phyloP scores from a whole-genome alignment of 1,140 invertebrate genomes.

The Meteorus sp. region DNA sequence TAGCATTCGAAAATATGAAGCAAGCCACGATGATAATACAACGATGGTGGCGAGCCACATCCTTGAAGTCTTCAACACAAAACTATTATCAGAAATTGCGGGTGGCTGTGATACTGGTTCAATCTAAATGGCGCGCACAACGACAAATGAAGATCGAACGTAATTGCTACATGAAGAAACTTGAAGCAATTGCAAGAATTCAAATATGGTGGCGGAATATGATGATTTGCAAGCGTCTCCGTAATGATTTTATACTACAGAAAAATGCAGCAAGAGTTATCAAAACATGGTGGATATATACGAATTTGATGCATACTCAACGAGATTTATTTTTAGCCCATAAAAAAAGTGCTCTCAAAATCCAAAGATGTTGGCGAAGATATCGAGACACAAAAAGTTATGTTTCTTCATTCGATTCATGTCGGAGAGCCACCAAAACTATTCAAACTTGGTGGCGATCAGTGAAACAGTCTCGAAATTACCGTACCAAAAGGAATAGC shows the following conservation, averaged over 20 bases:
- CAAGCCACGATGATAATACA: constrained; percentile 53
- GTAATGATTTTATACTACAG: constrained; percentile 49
- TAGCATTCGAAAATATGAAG: constrained; percentile 40
- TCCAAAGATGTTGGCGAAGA: constrained; percentile 42
- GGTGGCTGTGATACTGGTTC: constrained; percentile 48
- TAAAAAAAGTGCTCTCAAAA: constrained; percentile 23
- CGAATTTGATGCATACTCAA: constrained; percentile 22
- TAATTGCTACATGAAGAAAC: constrained; percentile 46
- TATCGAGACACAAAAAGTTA: constrained; percentile 29
- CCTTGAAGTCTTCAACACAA: constrained; percentile 40
- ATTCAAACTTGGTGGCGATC: constrained; percentile 40
- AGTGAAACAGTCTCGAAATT: constrained; percentile 15
- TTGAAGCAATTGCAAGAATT: constrained; percentile 47
- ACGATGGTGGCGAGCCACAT: constrained; percentile 53
- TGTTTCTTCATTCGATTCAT: constrained; percentile 22
- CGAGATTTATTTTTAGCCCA: constrained; percentile 27
- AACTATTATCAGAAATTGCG: constrained; percentile 39
- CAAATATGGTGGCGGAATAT: constrained; percentile 57
- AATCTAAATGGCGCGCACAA: constrained; percentile 52
- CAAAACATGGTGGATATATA: constrained; percentile 37
- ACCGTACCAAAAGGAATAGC: constrained; percentile 7
- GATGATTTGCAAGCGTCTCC: constrained; percentile 42
- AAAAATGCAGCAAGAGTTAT: constrained; percentile 40
- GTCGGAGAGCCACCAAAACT: constrained; percentile 28
- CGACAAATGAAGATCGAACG: constrained; percentile 47